A percentile compares a stretch with the other conserved stretches of the same genome.
These are phyloP conservation scores for Plusia festucae DNA, from an alignment of 2,888 invertebrate species.

Conservation along the genomic window DNA sequence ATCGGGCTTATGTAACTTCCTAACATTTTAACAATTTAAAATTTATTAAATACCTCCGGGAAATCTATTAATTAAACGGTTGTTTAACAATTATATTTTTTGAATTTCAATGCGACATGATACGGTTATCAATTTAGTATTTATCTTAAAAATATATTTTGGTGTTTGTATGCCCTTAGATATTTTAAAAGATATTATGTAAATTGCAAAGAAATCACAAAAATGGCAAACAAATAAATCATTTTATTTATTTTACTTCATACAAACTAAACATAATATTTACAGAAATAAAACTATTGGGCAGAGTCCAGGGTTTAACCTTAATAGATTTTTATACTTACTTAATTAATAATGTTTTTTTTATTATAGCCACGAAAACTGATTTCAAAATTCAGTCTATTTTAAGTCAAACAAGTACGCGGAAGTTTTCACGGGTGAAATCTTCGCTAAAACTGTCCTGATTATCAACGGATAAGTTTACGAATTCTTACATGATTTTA, in stretches of 20 bases:
- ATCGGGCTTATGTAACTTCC: too few relatives aligned
- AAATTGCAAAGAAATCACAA: constrained; percentile 2
- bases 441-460: background rate
- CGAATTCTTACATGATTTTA: background rate
- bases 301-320: background rate
- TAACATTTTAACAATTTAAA: too few relatives aligned
- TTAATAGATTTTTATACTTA: background rate
- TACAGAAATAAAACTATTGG: constrained; percentile 29
- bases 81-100: too few relatives aligned
- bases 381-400: background rate
- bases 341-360: background rate
- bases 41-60: background rate
- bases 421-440: too few relatives aligned
- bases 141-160: too few relatives aligned
- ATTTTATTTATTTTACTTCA: constrained; percentile 41
- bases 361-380: too few relatives aligned
- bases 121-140: too few relatives aligned
- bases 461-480: background rate
- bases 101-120: too few relatives aligned
- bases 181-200: too few relatives aligned
- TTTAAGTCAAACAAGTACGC: background rate
- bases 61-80: too few relatives aligned
- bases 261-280: constrained; percentile 42
- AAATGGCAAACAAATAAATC: constrained; percentile 21
- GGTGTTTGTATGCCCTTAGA: too few relatives aligned